These are phyloP conservation scores for Callithrix jacchus DNA, from an alignment of 2,113 vertebrate species.

Conservation along the genomic window DNA sequence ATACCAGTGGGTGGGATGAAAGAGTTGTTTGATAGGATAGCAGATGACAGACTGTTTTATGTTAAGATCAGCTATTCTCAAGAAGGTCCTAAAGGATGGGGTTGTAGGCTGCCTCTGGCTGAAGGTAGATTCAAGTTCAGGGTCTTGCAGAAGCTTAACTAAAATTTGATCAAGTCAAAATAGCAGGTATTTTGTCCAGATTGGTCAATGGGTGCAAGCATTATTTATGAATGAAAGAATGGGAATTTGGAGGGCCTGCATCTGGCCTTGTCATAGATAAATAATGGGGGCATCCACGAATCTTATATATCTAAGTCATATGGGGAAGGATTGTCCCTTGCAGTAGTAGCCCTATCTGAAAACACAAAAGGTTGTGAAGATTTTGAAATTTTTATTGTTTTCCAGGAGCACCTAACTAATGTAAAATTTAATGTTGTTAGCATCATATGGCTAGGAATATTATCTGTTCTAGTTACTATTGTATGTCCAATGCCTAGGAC, in stretches of 20 bases:
- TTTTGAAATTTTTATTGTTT: not conserved
- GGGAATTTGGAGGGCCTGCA: fast-evolving
- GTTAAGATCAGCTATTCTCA: not conserved
- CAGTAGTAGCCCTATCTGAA: not conserved
- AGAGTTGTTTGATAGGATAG: fast-evolving
- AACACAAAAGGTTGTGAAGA: not conserved
- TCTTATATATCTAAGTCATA: not conserved
- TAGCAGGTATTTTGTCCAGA: not conserved
- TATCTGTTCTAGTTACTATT: not conserved
- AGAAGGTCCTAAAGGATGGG: not conserved
- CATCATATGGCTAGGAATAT: not conserved
- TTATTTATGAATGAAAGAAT: not conserved
- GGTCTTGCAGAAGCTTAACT: not conserved
- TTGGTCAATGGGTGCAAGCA: not conserved
- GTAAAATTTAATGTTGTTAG: not conserved
- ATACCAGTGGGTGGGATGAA: not conserved
- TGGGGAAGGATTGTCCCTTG: not conserved
- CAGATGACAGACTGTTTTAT: not conserved
- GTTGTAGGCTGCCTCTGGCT: not conserved
- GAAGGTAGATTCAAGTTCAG: not conserved
- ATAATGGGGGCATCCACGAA: not conserved
- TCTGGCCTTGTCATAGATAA: not conserved
- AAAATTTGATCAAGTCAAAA: not conserved
- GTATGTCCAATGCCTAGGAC: not conserved
- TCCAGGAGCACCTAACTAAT: not conserved